phyloP scores from a whole-genome alignment of 2,797 vertebrate genomes.

The Sebastes nivosus region DNA sequence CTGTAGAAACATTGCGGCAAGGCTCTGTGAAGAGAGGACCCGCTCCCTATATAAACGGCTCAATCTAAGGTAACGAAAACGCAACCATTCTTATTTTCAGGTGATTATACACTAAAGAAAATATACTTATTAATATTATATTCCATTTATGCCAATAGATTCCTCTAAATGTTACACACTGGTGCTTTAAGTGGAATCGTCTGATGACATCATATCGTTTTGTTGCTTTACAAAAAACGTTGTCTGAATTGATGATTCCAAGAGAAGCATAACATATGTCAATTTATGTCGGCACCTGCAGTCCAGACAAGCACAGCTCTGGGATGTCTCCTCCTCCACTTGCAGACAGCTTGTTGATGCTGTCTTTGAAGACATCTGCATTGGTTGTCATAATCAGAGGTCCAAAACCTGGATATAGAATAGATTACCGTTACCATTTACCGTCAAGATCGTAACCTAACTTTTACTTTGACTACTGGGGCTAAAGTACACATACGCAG shows the following conservation, averaged over 20 bases:
- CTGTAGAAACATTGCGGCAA: too few relatives aligned
- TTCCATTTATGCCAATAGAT: too few relatives aligned
- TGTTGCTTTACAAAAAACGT: background rate
- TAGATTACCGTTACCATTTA: background rate
- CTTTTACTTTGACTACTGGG: background rate
- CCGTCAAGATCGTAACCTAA: rapidly evolving
- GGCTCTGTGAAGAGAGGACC: too few relatives aligned
- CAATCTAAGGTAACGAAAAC: too few relatives aligned
- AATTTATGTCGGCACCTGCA: conserved; percentile 58
- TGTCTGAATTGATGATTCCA: background rate
- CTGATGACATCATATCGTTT: background rate
- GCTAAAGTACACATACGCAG: background rate
- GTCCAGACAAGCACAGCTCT: conserved; percentile 72
- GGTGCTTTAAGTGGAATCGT: background rate
- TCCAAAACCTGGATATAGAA: conserved; percentile 56
- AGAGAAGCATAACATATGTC: background rate
- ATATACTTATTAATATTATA: rapidly evolving
- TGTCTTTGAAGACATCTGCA: conserved; percentile 65
- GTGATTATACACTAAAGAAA: too few relatives aligned
- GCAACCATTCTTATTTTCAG: too few relatives aligned
- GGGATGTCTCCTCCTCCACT: conserved; percentile 68
- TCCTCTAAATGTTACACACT: too few relatives aligned
- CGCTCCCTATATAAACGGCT: too few relatives aligned
- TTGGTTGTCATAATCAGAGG: conserved; percentile 69
- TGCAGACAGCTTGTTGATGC: conserved; percentile 59